phyloP scores from a whole-genome alignment of 2,797 vertebrate species.

The Esox masquinongy region DNA sequence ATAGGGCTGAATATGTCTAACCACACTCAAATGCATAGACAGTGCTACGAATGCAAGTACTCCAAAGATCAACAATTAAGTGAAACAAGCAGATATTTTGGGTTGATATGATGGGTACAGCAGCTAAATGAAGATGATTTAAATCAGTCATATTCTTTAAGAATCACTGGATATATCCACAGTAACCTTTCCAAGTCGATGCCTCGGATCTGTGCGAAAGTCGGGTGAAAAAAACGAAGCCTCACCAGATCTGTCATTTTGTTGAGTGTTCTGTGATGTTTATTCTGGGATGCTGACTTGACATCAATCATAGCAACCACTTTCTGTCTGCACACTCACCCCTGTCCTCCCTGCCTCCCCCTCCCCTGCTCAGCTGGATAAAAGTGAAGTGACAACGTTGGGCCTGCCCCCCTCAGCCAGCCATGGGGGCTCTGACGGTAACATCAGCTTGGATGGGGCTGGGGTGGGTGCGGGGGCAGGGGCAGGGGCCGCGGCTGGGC shows the following conservation, averaged over 20 bases:
- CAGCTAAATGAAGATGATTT: no score
- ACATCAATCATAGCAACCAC: slow-evolving; percentile 39
- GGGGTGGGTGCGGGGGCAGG: slow-evolving; percentile 44
- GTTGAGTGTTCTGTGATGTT: slow-evolving; percentile 27
- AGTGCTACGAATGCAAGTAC: no score
- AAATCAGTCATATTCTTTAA: no score
- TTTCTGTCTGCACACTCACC: not conserved
- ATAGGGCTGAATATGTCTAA: no score
- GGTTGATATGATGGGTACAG: no score
- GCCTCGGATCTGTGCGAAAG: slow-evolving; percentile 9
- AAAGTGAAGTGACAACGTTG: slow-evolving; percentile 86
- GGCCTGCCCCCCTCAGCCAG: slow-evolving; percentile 79
- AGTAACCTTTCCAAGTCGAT: not conserved
- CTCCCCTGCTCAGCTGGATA: slow-evolving; percentile 83
- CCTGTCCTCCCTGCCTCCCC: not conserved
- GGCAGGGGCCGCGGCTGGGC: slow-evolving; percentile 73
- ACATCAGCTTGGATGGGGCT: slow-evolving; percentile 85
- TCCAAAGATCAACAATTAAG: no score
- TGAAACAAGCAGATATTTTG: no score
- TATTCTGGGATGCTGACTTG: slow-evolving; percentile 21
- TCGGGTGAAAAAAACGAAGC: slow-evolving; percentile 37
- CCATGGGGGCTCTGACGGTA: slow-evolving; percentile 88
- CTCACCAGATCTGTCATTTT: slow-evolving; percentile 51
- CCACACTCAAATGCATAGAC: no score
- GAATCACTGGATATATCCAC: not conserved